Evolutionary conservation across 2,113 vertebrate genomes (phyloP), one percentile per base, ranked within the genome.

Genomic region (Lasiurus cinereus): DNA sequence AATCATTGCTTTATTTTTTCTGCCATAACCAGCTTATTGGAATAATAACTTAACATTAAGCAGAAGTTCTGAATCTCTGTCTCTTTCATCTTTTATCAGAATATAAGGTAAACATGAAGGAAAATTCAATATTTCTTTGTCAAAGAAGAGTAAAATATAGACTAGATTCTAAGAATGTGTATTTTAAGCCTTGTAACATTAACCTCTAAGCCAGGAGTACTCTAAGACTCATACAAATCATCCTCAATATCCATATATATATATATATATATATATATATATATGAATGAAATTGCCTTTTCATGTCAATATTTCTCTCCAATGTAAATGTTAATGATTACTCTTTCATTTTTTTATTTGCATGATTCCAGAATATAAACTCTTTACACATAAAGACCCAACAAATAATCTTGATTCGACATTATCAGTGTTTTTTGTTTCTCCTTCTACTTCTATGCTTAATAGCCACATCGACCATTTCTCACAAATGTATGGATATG

Each of bases 51-150:
- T 59, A 77, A 46, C 13, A 11, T 3, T 76, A 89, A 22, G 27
- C 31, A 36, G 21, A 82, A 39, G 18, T 73, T 43, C 21, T 18
- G n/a, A 84, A 7, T 59, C 1, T n/a, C 27, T 88, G 8, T 43
- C 14, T 90, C 36, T 46, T 54, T 86, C 31, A 73, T 24, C 11
- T 96, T 67, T 50, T 70, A 76, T 83, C 31, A 92, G 5, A 78
- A 74, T 4, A 12, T 33, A 46, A 72, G 8, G 6, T 73, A 92
- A 79, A 46, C 80, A 2, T 72, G 27, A 70, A 87, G 22, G 39
- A 76, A 94, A 46, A 94, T 8, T 16, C 31, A 93, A 11, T 39
- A 64, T 56, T 77, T 15, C 19, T 84, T 92, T 95, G 18, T 4
- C 31, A 19, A 69, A 70, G 24, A 66, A 24, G 14, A 12, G 1